These are phyloP conservation scores for Solen grandis DNA, from an alignment of 1,140 invertebrate species.

Conservation along the genomic window DNA sequence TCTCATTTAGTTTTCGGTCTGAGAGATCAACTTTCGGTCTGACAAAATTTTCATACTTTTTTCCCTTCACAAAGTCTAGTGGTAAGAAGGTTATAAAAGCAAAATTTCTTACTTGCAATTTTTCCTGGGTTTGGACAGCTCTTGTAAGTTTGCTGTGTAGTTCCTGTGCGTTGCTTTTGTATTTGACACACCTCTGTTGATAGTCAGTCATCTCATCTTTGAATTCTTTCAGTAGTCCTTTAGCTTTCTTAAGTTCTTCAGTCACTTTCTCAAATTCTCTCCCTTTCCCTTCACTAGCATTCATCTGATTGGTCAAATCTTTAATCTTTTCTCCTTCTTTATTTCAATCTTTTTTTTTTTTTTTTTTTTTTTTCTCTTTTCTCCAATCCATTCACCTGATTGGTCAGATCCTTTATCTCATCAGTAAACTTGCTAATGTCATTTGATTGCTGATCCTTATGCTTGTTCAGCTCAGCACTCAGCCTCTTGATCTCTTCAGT, in stretches of 20 bases:
- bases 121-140: slow-evolving; percentile 53
- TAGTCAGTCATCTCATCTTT: slow-evolving; percentile 45
- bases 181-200: slow-evolving; percentile 12
- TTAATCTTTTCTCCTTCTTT: not conserved
- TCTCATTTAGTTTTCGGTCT: no score
- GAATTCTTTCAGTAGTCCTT: slow-evolving; percentile 36
- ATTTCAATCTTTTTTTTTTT: not conserved
- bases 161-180: slow-evolving; percentile 12
- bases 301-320: not conserved
- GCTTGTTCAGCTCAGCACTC: not conserved
- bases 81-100: no score
- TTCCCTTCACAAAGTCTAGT: no score
- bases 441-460: no score
- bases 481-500: not conserved
- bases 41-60: no score
- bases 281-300: not conserved
- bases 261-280: slow-evolving; percentile 20
- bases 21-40: no score
- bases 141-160: slow-evolving; percentile 39
- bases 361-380: not conserved
- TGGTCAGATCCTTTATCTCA: not conserved
- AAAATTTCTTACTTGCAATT: slow-evolving; percentile 52
- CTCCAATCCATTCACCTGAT: slow-evolving; percentile 28
- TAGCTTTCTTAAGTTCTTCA: slow-evolving; percentile 43
- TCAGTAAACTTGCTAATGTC: no score